Conservation (phyloP, 2,797 vertebrate species). For the Sebastiscus albofasciatus region DNA sequence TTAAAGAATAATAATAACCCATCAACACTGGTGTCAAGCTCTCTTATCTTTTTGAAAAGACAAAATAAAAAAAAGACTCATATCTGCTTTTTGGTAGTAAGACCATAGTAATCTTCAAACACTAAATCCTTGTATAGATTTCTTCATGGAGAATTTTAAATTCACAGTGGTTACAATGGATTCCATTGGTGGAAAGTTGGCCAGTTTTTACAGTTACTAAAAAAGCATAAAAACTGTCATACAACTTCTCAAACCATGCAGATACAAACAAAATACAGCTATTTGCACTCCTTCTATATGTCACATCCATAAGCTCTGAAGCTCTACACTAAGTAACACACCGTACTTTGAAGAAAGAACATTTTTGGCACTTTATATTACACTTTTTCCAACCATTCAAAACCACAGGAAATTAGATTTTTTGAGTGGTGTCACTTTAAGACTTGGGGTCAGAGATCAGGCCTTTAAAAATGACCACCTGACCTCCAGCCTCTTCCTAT, state of each 20-base stretch:
- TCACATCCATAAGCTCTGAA: neutral
- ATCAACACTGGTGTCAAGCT: neutral
- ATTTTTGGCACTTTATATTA: neutral
- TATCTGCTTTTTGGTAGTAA: neutral
- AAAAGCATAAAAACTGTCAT: neutral
- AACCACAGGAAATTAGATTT: neutral
- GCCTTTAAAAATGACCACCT: neutral
- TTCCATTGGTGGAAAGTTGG: neutral
- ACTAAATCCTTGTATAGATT: too few species aligned
- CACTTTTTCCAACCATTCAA: neutral
- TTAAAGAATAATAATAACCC: neutral
- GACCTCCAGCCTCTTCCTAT: neutral
- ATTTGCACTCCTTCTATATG: neutral
- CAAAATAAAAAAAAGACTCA: neutral
- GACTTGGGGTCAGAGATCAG: neutral
- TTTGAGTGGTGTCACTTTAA: neutral
- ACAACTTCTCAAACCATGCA: accelerated
- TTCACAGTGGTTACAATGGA: neutral
- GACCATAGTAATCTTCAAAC: neutral
- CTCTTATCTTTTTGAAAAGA: too few species aligned
- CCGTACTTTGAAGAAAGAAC: neutral
- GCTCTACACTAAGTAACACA: neutral
- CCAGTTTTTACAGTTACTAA: neutral
- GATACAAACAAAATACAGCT: neutral
- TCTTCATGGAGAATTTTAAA: too few species aligned